Base-by-base conservation (phyloP, 2,797 vertebrate species). In the Sorex maritimensis region DNA sequence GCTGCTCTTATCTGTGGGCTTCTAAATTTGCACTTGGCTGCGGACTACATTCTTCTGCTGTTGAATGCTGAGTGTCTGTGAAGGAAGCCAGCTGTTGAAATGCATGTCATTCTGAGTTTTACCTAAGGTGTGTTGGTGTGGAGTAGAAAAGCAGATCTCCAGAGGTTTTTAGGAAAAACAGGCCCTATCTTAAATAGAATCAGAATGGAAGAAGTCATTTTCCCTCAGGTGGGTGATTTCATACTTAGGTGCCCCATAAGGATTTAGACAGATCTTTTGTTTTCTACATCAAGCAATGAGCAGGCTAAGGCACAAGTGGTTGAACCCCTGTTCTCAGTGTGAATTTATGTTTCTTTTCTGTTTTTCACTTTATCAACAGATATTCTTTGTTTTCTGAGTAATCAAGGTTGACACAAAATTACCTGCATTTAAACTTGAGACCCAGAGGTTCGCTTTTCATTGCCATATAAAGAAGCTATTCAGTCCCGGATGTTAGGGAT, bases 381-480 rank as follows among this genome's bases (percentile, higher is more conserved):
- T 68, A 69, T 21, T 77, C 80, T 75, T 91, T 89, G 75, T 85
- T 92, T 72, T 63, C 77, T 78, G 17, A 94, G 82, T 92, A 92
- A 55, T 65, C 30, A 77, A 77, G 2, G 14, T 68, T 65, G 79
- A 73, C 38, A 46, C 74, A 86, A 69, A 91, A 89, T 81, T 81
- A 78, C 61, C 46, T 94, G 14, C 28, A 34, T 71, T 73, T 86
- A 88, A 80, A 73, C 34, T 77, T 52, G 55, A 87, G 46, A 12
- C 84, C 7, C 2, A 10, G 46, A 80, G 38, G 61, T 75, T 71
- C 46, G n/a, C 41, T 78, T 90, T 80, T 88, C 81, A 30, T 17
- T 24, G 38, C 7, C 23, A 41, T 41, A 15, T 49, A 93, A 88
- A 86, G 67, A 92, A 41, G 6, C 34, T 88, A 15, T 84, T 88